These are phyloP conservation scores for Rhyacophila evoluta DNA, from an alignment of 2,888 invertebrate genomes.

Conservation along the genomic window DNA sequence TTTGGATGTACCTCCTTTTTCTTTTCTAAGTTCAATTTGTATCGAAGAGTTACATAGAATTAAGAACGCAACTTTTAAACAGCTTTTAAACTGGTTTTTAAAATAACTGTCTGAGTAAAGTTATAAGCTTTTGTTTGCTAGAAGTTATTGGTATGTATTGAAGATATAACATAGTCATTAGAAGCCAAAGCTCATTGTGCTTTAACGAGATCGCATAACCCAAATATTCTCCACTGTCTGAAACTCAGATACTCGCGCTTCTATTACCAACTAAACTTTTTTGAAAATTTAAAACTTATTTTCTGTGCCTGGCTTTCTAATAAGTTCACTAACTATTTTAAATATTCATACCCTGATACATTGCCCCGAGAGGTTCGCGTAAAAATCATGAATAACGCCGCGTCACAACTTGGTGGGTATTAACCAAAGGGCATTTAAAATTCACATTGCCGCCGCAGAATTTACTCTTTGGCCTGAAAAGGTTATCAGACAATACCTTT, in stretches of 20 bases:
- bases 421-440: conserved; percentile 27
- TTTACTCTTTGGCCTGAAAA: conserved; percentile 29
- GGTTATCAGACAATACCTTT: conserved; percentile 41
- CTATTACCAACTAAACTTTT: not conserved
- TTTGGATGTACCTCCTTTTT: no score
- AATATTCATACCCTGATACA: conserved; percentile 10
- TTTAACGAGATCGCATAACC: not conserved
- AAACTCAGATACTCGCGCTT: not conserved
- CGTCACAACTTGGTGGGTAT: not conserved
- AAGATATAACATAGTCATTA: no score
- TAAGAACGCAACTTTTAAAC: no score
- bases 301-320: not conserved
- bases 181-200: not conserved
- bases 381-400: not conserved
- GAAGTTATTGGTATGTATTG: no score
- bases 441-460: conserved; percentile 26
- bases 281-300: not conserved
- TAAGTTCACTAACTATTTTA: conserved; percentile 7
- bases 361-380: not conserved
- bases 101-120: no score
- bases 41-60: no score
- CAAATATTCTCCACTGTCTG: not conserved
- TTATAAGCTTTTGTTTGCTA: no score
- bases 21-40: no score
- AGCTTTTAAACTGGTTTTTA: no score